Conservation (phyloP, 64 coral and sea anemone species). For the Stylophora pistillata region DNA sequence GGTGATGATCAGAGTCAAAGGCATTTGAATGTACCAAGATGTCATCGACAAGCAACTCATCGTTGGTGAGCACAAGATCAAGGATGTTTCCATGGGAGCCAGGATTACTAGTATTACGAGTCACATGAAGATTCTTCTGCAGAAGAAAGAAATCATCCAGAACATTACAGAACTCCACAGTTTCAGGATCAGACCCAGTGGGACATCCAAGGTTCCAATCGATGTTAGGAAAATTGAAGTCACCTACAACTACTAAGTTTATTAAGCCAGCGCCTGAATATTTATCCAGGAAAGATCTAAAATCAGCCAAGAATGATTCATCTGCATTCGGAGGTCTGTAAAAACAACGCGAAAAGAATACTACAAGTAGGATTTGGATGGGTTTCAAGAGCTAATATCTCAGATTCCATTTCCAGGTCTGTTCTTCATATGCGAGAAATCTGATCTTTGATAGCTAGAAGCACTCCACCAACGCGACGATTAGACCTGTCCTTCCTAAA, state of each 20-base stretch:
- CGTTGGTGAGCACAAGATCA: constrained; percentile 49
- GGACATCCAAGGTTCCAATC: constrained; percentile 56
- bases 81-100: constrained; percentile 45
- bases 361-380: constrained; percentile 24
- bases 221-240: constrained; percentile 7
- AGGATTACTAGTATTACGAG: constrained; percentile 38
- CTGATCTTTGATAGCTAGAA: constrained; percentile 41
- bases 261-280: constrained; percentile 11
- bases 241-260: not conserved
- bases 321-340: constrained; percentile 57
- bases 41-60: constrained; percentile 53
- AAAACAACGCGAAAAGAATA: constrained; percentile 33
- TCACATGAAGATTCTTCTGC: constrained; percentile 54
- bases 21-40: too few relatives aligned
- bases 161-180: constrained; percentile 62
- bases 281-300: constrained; percentile 31
- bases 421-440: constrained; percentile 35
- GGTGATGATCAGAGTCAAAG: too few relatives aligned
- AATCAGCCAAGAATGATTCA: constrained; percentile 35
- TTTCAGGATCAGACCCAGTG: constrained; percentile 34
- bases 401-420: constrained; percentile 8
- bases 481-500: constrained; percentile 42
- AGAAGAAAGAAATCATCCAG: constrained; percentile 52
- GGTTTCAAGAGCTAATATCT: constrained; percentile 24
- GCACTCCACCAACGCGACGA: constrained; percentile 42